Evolutionary conservation across 1,140 invertebrate genomes (phyloP), one percentile per base, ranked within the genome.

Genomic region (Choristoneura fumiferana): DNA sequence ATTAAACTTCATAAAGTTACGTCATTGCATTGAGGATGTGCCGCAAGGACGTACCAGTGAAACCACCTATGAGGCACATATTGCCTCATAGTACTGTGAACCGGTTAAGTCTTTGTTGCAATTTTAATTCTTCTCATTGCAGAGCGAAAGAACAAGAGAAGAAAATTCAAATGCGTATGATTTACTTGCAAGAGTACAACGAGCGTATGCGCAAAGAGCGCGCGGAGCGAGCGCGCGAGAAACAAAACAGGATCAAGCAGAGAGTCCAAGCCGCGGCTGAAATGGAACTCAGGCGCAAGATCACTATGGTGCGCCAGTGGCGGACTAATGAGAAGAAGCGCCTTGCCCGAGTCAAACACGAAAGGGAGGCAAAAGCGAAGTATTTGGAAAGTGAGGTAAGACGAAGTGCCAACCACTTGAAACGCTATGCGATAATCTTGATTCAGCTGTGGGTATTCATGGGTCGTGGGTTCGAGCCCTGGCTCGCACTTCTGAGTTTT

Each of bases 231-330:
- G 78, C 79, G 2, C 61, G 49, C 0, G 84, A 88, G 38, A 84
- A 83, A 60, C 70, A 85, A 54, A 83, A 78, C 22, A 49, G 60
- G 13, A 57, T 56, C 39, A 58, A 35, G 53, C 85, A 88, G 49
- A 68, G 85, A 22, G 81, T 89, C 0, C 80, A 84, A 33, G 84
- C 84, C 0, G 86, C 86, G 0, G 80, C 84, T 0, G 86, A 89
- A 54, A 71, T 89, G 78, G 86, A 89, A 55, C 69, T 89, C 0
- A 57, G 83, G 6, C 55, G 86, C 9, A 89, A 89, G 64, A 89
- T 89, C 54, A 87, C 78, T 0, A 87, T 87, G 86, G 67, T 89
- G 4, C 65, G 86, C 0, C 77, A 79, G 57, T 89, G 86, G 86
- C 69, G 84, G 12, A 49, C 63, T 1, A 87, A 89, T 37, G 86